phyloP scores from a whole-genome alignment of 2,888 invertebrate genomes.

The Eutolmus rufibarbis region DNA sequence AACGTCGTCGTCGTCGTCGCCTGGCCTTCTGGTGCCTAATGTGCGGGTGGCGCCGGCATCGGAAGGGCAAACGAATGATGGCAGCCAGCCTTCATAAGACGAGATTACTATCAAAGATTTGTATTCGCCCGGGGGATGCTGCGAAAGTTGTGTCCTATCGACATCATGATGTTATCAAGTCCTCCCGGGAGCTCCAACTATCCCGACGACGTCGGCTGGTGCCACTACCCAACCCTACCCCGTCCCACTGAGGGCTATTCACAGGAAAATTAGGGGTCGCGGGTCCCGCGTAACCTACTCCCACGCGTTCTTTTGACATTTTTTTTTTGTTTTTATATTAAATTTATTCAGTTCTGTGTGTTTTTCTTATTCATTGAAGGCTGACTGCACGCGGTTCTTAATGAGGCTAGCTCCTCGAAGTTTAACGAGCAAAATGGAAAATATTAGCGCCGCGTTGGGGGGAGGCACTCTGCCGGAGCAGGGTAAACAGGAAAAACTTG shows the following conservation, averaged over 20 bases:
- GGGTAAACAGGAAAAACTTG: background rate
- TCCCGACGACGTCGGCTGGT: background rate
- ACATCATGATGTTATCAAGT: slow-evolving; percentile 22
- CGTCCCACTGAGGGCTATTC: background rate
- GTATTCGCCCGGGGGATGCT: slow-evolving; percentile 2
- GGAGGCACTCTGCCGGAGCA: background rate
- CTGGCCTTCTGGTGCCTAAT: background rate
- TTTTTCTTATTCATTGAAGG: background rate
- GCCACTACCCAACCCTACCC: background rate
- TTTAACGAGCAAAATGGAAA: slow-evolving; percentile 16
- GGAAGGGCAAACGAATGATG: slow-evolving; percentile 1
- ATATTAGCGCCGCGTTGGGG: background rate
- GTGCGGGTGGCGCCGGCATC: background rate
- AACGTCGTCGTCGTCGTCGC: background rate
- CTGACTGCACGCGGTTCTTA: slow-evolving; percentile 13
- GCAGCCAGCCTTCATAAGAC: background rate
- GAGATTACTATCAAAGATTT: slow-evolving; percentile 29
- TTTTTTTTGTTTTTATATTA: slow-evolving; percentile 23
- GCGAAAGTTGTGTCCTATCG: slow-evolving; percentile 17
- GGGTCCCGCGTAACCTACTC: background rate
- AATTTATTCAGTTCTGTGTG: slow-evolving; percentile 17
- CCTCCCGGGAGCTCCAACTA: background rate
- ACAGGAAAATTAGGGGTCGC: slow-evolving; percentile 7
- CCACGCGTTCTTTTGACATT: background rate
- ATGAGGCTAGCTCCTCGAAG: slow-evolving; percentile 7